phyloP scores from a whole-genome alignment of 2,797 vertebrate species.

The Pipistrellus kuhlii region DNA sequence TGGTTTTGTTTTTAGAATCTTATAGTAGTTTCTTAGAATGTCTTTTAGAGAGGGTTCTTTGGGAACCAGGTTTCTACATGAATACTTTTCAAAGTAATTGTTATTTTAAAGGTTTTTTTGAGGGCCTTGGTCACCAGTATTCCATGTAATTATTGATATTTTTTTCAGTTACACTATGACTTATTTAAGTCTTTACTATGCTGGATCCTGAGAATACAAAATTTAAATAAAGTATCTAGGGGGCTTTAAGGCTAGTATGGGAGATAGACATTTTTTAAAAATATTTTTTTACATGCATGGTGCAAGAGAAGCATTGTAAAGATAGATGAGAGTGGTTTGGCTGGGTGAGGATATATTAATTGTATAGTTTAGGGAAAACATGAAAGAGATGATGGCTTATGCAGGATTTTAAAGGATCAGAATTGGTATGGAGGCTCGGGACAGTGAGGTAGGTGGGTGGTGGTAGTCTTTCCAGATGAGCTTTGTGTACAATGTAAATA shows the following conservation, averaged over 20 bases:
- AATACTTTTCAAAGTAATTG: background rate
- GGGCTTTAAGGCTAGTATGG: background rate
- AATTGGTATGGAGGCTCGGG: background rate
- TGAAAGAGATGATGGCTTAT: background rate
- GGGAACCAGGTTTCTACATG: background rate
- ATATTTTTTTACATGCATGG: background rate
- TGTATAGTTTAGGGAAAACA: background rate
- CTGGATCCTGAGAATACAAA: background rate
- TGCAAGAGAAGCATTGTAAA: background rate
- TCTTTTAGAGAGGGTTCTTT: constrained; percentile 2
- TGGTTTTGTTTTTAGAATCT: background rate
- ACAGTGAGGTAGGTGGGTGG: background rate
- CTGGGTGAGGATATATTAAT: background rate
- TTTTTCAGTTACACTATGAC: background rate
- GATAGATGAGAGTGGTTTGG: background rate
- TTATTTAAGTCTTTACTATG: background rate
- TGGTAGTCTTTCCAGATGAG: background rate
- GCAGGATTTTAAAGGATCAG: constrained; percentile 26
- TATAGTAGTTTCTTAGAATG: background rate
- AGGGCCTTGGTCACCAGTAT: background rate
- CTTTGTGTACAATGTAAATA: background rate
- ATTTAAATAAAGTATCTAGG: background rate
- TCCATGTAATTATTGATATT: background rate
- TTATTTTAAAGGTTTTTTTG: background rate
- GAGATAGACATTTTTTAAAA: background rate